phyloP scores from a whole-genome alignment of 2,888 invertebrate genomes.

The Drosophila rubida region DNA sequence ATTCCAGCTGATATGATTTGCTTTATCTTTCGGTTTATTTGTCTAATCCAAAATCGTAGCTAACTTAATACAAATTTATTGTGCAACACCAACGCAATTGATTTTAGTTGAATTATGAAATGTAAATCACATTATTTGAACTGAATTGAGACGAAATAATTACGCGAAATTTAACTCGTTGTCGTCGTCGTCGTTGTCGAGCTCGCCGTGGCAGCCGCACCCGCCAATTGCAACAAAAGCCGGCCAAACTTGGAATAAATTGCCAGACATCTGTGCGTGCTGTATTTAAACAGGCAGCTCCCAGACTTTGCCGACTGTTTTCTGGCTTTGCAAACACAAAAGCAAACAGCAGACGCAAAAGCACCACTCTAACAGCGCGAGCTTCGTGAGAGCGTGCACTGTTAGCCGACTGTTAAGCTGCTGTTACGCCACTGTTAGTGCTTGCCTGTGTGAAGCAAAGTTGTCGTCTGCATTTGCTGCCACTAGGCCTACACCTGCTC shows the following conservation, averaged over 20 bases:
- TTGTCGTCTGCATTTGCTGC: constrained; percentile 29
- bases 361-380: constrained; percentile 51
- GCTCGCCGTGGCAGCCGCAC: constrained; percentile 40
- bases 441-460: constrained; percentile 28
- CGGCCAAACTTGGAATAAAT: constrained; percentile 80
- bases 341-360: constrained; percentile 38
- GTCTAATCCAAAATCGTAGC: neutral
- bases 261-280: constrained; percentile 69
- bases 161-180: constrained; percentile 43
- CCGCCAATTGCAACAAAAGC: constrained; percentile 72
- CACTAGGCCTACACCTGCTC: constrained; percentile 38
- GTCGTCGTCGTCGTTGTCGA: constrained; percentile 21
- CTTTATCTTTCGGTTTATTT: neutral
- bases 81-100: neutral
- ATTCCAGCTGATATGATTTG: neutral
- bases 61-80: neutral
- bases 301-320: constrained; percentile 47
- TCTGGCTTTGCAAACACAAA: constrained; percentile 64
- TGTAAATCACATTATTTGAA: neutral
- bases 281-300: constrained; percentile 70
- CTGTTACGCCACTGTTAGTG: constrained; percentile 62
- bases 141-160: constrained; percentile 8
- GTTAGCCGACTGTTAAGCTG: constrained; percentile 44
- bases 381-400: constrained; percentile 67
- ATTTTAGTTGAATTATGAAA: neutral